phyloP scores from a whole-genome alignment of 2,113 vertebrate species.

The Gobius niger region DNA sequence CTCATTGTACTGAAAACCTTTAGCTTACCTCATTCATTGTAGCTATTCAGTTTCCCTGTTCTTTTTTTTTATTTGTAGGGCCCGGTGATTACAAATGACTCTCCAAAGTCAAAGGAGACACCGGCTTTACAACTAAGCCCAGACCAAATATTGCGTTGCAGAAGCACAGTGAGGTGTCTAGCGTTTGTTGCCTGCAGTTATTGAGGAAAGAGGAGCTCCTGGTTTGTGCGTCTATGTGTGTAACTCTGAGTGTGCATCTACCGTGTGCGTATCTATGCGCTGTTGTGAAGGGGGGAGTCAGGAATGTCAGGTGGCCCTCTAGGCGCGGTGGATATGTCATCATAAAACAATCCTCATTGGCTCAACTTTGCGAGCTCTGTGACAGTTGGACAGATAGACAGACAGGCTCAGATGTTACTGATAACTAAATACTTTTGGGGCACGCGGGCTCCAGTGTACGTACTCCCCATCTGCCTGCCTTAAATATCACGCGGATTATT shows the following conservation, averaged over 20 bases:
- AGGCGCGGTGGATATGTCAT: conserved; percentile 79
- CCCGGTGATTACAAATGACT: background rate
- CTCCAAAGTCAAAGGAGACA: background rate
- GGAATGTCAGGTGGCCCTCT: conserved; percentile 82
- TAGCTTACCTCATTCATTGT: too few relatives aligned
- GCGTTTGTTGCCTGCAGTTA: conserved; percentile 48
- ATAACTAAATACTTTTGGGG: conserved; percentile 61
- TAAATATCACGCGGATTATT: conserved; percentile 17
- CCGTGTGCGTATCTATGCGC: conserved; percentile 19
- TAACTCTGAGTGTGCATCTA: conserved; percentile 41
- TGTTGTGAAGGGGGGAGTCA: conserved; percentile 47
- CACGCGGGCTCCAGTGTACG: conserved; percentile 17
- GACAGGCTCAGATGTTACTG: conserved; percentile 52
- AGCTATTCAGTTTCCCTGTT: background rate
- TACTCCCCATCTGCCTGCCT: conserved; percentile 14
- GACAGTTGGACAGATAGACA: conserved; percentile 61
- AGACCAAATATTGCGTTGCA: conserved; percentile 6
- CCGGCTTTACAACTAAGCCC: background rate
- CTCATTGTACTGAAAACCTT: too few relatives aligned
- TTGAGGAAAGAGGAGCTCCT: conserved; percentile 35
- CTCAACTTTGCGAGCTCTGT: conserved; percentile 61
- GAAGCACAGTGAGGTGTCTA: conserved; percentile 42
- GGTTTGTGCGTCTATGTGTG: conserved; percentile 35
- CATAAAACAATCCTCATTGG: conserved; percentile 76
- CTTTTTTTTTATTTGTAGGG: background rate